Evolutionary conservation across 2,888 invertebrate species (phyloP).

Genomic region (Acanthosepion lycidas): DNA sequence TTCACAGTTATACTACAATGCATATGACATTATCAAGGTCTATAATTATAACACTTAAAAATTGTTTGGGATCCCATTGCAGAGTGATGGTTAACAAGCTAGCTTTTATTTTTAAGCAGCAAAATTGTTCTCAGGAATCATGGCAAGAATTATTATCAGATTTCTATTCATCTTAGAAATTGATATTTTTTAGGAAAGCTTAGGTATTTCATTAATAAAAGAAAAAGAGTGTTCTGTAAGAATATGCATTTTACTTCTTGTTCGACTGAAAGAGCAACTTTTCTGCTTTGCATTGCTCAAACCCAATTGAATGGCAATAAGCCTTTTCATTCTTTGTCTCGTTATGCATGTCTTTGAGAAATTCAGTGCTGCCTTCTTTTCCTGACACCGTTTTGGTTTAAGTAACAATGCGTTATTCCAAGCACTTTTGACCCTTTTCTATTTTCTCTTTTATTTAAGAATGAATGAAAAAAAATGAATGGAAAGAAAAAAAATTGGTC

Average conservation of each 20-base stretch:
- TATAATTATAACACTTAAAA: no score
- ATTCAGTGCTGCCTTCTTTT: neutral
- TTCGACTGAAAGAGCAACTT: neutral
- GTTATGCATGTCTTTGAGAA: conserved; percentile 13
- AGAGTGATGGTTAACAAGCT: neutral
- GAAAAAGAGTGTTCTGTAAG: neutral
- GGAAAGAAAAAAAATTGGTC: neutral
- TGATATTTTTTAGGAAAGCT: no score
- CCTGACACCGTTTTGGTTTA: neutral
- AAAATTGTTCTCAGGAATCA: neutral
- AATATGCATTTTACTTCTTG: neutral
- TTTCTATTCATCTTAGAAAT: neutral
- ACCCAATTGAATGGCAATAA: neutral
- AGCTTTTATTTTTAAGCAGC: neutral
- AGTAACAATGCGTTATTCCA: neutral
- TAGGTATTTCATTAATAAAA: neutral
- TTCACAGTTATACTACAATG: no score
- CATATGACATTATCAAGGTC: no score
- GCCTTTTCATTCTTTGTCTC: neutral
- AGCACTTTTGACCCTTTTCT: neutral
- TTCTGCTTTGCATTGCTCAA: neutral
- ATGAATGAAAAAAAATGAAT: neutral
- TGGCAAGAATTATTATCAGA: neutral
- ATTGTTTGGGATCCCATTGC: no score
- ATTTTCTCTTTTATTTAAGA: neutral